Conservation (phyloP, 2,113 vertebrate species). For the Ochotona princeps region DNA sequence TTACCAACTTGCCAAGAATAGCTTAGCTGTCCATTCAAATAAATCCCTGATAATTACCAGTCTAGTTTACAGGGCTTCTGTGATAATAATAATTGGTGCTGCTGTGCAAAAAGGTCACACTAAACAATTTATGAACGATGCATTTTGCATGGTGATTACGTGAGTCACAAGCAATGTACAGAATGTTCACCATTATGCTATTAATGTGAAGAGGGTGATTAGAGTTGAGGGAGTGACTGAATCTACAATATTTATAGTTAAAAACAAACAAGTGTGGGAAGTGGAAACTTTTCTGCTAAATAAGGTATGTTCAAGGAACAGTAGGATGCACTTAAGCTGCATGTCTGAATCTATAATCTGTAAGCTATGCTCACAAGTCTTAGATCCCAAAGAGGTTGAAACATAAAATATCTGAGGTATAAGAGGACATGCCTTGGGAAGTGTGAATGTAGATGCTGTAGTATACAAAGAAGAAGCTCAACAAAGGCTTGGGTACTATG, state of each 20-base stretch:
- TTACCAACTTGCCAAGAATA: conserved; percentile 92
- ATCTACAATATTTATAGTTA: conserved; percentile 56
- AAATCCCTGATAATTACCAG: conserved; percentile 95
- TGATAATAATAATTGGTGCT: conserved; percentile 95
- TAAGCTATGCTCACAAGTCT: conserved; percentile 19
- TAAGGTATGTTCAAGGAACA: conserved; percentile 58
- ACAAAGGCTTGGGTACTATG: not conserved
- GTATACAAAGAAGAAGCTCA: not conserved
- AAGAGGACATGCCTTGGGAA: not conserved
- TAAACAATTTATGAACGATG: conserved; percentile 94
- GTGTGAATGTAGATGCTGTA: not conserved
- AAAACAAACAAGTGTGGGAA: not conserved
- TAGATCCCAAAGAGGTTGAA: conserved; percentile 46
- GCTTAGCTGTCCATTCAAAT: conserved; percentile 94
- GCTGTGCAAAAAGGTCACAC: conserved; percentile 91
- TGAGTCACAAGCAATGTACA: conserved; percentile 76
- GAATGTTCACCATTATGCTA: conserved; percentile 52
- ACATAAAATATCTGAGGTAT: conserved; percentile 15
- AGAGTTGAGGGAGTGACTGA: conserved; percentile 47
- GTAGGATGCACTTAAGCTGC: not conserved
- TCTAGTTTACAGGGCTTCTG: conserved; percentile 92
- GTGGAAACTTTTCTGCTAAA: not conserved
- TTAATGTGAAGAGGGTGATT: conserved; percentile 23
- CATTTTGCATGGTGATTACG: conserved; percentile 88
- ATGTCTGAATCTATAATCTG: conserved; percentile 49